Evolutionary conservation across 2,888 invertebrate species (phyloP), one percentile per base, ranked within the genome.

Genomic region (Cremastobaeus sp.): DNA sequence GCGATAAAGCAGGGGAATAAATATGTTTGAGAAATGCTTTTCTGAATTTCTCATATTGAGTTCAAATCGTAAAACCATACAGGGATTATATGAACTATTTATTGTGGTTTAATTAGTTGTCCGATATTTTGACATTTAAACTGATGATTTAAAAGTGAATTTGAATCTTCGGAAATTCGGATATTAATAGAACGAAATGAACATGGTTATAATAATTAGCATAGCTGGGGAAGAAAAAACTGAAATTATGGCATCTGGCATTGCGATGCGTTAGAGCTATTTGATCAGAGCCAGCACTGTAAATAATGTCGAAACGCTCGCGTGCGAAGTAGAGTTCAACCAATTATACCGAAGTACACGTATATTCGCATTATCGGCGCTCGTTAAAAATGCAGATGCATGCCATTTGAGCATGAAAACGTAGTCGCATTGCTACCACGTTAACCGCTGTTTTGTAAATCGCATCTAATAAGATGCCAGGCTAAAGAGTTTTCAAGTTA

Each of bases 321-420:
- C 59, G 59, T 68, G 60, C 39, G 54, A 69, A 45, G 32, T 45
- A 47, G 34, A 14, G 43, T 21, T 32, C 60, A 41, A 54, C 69
- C 54, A 69, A 69, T 69, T 69, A 60, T 34, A 68, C 45, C 47
- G 17, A 60, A 52, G 30, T 47, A 54, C 39, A 47, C 60, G 54
- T 69, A 60, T 60, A 69, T 69, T 69, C 37, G 52, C 21, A 60
- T 69, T 60, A 60, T 59, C 69, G 69, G 69, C 35, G 69, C 69
- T 69, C 69, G 69, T 69, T 69, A 69, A 69, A 69, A 69, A 52
- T 69, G 59, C 69, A 60, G 59, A 69, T 60, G 52, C 69, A 43
- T 60, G 60, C 47, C 52, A 60, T 60, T 69, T 60, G 45, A 69
- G 59, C 59, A 52, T 69, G 59, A 52, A 59, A 66, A 68, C 57